Percentiles rank a stretch among this genome's conserved stretches.
Conservation (phyloP, 2,888 invertebrate genomes). For the Tillus elongatus region DNA sequence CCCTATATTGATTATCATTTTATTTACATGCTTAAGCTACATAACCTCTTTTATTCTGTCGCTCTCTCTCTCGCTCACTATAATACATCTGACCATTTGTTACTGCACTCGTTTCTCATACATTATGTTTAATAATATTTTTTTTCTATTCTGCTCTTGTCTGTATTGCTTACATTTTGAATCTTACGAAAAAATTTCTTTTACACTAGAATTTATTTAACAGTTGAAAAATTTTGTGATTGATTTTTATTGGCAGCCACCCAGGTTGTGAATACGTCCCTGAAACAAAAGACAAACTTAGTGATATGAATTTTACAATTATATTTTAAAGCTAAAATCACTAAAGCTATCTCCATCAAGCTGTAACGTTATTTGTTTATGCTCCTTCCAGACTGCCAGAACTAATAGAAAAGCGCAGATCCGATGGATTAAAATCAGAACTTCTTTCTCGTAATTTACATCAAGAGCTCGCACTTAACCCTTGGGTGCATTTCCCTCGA, state of each 20-base stretch:
- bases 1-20: slow-evolving; percentile 36
- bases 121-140: neutral
- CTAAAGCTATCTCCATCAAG: no score
- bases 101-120: slow-evolving; percentile 14
- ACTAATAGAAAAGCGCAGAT: no score
- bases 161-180: slow-evolving; percentile 33
- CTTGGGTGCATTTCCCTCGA: no score
- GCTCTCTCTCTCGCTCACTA: slow-evolving; percentile 26
- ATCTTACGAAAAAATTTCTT: slow-evolving; percentile 13
- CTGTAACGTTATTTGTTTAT: no score
- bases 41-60: no score
- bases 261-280: slow-evolving; percentile 87
- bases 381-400: no score
- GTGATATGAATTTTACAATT: no score
- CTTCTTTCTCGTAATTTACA: no score
- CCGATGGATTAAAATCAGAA: no score
- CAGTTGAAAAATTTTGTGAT: slow-evolving; percentile 69
- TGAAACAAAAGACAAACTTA: slow-evolving; percentile 44
- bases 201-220: slow-evolving; percentile 51
- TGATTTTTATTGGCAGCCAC: slow-evolving; percentile 75
- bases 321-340: no score
- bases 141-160: slow-evolving; percentile 20
- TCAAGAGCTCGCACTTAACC: no score
- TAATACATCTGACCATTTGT: slow-evolving; percentile 23
- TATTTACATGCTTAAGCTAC: slow-evolving; percentile 32